Evolutionary conservation across 2,113 vertebrate genomes (phyloP), one percentile per base, ranked within the genome.

Genomic region (Microtus pennsylvanicus): DNA sequence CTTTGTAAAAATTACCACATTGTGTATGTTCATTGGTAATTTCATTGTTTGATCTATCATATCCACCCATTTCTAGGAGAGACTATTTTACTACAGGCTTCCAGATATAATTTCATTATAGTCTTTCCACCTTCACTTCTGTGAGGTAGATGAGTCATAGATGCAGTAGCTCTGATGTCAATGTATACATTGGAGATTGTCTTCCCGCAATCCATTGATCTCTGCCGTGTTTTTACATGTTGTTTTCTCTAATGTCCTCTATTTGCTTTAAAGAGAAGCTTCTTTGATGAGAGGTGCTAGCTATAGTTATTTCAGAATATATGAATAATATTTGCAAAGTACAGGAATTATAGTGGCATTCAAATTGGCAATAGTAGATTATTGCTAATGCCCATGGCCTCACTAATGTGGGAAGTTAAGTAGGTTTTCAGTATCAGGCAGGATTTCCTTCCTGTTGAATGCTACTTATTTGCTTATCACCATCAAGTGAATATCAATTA

Each of bases 131-230:
- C 17, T 9, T 5, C 9, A 22, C 47, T 52, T 55, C 33, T 80
- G 4, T 9, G 33, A 55, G 6, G 24, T 11, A 35, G 4, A 17
- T 80, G 50, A 55, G 8, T 33, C 19, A 0, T 80, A 12, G 50
- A 22, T 55, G 77, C 4, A 35, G 9, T 35, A 35, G 4, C 19
- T 55, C 4, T n/a, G 9, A 22, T 80, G 33, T 12, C 35, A 4
- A 22, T 22, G 17, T 35, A 12, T 35, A 21, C 4, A 81, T 55
- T 55, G 16, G 19, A 81, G 30, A 19, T 55, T 5, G 17, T 11
- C 30, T 11, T 52, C 4, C 1, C 13, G 0, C 0, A 50, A 30
- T 30, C 28, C 5, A 17, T 50, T 80, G 8, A 52, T 35, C 47
- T 80, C 17, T 81, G 22, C 8, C 55, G 55, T 55, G 30, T 12